Evolutionary conservation across 2,888 invertebrate genomes (phyloP), one percentile per base, ranked within the genome.

Genomic region (Harmothoe impar): DNA sequence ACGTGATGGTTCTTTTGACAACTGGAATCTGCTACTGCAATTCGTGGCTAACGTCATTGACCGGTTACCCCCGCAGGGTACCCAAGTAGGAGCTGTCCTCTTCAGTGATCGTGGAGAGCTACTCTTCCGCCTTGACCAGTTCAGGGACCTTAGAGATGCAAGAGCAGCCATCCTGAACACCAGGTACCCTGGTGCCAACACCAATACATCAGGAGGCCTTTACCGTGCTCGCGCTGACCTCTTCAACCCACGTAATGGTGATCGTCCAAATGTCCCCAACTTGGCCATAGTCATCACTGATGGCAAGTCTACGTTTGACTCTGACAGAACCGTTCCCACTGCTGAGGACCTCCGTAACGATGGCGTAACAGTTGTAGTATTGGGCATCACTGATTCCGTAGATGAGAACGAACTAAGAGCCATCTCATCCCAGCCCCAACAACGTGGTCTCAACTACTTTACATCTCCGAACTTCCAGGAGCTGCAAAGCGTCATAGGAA

Each of bases 241-340:
- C 25, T 90, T 90, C 33, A 77, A 51, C 29, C 7, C 23, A 10
- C 33, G 7, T n/a, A 68, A 89, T 33, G 90, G 89, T 86, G 90
- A 89, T 25, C 54, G 90, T 15, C 78, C 81, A 43, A 33, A 52
- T 31, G 81, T 84, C 23, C 52, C 31, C 10, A 90, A 90, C 62
- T 25, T 90, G 15, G 90, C 81, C 0, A 81, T 90, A n/a, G 56
- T 90, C 54, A 54, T 92, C 72, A 90, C 89, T 7, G 92, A 92
- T 72, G 92, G 91, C 12, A 54, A 62, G 15, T 92, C 92, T 0
- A 91, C 90, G 77, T 86, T 88, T 25, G 89, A 89, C n/a, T 1
- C 25, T n/a, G 72, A 68, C 0, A 62, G 29, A 68, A 89, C 89
- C 0, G 62, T 89, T 17, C 89, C 89, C 12, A n/a, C 20, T 54